Conservation (phyloP, 1,140 invertebrate species). For the Camponotus floridanus region DNA sequence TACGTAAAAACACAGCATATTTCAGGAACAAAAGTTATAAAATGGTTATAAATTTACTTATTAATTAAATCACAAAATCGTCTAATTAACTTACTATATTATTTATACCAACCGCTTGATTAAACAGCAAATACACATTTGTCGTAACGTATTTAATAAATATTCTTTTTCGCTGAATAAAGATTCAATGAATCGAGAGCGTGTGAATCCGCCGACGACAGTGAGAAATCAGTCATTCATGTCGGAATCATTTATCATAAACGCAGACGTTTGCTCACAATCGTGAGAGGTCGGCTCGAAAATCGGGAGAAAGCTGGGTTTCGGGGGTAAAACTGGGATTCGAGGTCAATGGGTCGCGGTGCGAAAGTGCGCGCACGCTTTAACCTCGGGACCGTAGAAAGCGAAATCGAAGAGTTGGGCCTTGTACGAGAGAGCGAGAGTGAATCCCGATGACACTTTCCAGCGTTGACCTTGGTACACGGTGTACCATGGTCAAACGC, state of each 20-base stretch:
- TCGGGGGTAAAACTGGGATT: slow-evolving; percentile 58
- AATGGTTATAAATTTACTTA: no score
- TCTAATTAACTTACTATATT: background rate
- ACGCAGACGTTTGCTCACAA: background rate
- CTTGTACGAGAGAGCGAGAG: slow-evolving; percentile 67
- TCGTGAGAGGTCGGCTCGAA: slow-evolving; percentile 22
- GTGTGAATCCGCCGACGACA: background rate
- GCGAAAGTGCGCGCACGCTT: slow-evolving; percentile 54
- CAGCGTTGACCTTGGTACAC: slow-evolving; percentile 23
- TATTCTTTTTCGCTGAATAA: background rate
- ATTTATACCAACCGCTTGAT: background rate
- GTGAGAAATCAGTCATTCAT: background rate
- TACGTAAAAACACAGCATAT: background rate
- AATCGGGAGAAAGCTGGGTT: slow-evolving; percentile 60
- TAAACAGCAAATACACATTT: background rate
- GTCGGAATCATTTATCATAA: slow-evolving; percentile 22
- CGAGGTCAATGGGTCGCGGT: slow-evolving; percentile 53
- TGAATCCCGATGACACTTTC: slow-evolving; percentile 52
- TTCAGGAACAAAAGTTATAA: background rate
- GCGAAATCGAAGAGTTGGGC: slow-evolving; percentile 62
- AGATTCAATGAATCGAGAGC: background rate
- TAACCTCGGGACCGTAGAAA: slow-evolving; percentile 57
- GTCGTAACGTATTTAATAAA: background rate
- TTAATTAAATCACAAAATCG: background rate
- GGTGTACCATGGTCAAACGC: background rate